Percentiles rank a stretch among this genome's conserved stretches.
phyloP scores from a whole-genome alignment of 2,888 invertebrate species.

The Scaptomyza reducta region DNA sequence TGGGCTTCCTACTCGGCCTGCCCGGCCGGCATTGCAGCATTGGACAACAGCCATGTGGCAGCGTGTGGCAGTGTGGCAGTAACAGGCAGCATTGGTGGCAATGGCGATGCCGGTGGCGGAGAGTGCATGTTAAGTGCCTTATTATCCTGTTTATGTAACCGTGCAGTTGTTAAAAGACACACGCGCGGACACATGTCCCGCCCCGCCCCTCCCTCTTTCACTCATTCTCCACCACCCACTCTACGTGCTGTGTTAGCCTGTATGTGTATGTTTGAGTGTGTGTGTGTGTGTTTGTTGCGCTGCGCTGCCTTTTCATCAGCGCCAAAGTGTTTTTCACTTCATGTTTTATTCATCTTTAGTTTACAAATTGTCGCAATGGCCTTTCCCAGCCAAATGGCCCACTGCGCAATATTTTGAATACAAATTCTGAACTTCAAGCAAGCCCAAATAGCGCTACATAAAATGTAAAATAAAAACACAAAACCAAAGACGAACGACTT shows the following conservation, averaged over 20 bases:
- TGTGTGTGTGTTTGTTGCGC: slow-evolving; percentile 8
- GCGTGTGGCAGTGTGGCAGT: slow-evolving; percentile 22
- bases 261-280: not conserved
- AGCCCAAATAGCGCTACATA: slow-evolving; percentile 14
- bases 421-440: slow-evolving; percentile 57
- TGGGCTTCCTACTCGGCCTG: slow-evolving; percentile 20
- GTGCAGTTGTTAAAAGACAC: slow-evolving; percentile 66
- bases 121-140: slow-evolving; percentile 80
- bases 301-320: slow-evolving; percentile 37
- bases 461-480: not conserved
- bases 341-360: slow-evolving; percentile 75
- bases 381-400: slow-evolving; percentile 38
- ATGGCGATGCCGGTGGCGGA: slow-evolving; percentile 43
- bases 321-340: slow-evolving; percentile 60
- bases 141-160: slow-evolving; percentile 77
- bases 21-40: slow-evolving; percentile 45
- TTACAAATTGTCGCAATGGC: slow-evolving; percentile 66
- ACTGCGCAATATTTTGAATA: slow-evolving; percentile 60
- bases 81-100: slow-evolving; percentile 7
- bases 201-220: not conserved
- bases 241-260: slow-evolving; percentile 4
- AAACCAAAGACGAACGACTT: slow-evolving; percentile 1
- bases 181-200: slow-evolving; percentile 35
- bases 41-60: slow-evolving; percentile 53
- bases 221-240: no score